Conservation (phyloP, 35 echinoderm and acorn worm species). For the Ophioderma brevispina region DNA sequence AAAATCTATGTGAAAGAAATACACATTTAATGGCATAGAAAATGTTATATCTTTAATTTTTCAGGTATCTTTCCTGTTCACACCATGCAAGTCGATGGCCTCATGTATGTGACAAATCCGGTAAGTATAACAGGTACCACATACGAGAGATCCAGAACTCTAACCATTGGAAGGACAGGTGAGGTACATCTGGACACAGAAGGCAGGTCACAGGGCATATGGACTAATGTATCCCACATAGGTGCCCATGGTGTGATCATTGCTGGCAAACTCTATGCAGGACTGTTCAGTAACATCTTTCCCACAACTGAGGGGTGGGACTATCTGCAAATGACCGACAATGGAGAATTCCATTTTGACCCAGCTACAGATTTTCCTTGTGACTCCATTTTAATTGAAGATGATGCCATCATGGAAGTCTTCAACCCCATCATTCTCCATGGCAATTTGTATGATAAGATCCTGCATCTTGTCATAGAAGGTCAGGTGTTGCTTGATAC, state of each 20-base stretch:
- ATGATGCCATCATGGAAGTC: constrained; percentile 35
- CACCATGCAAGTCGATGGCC: constrained; percentile 17
- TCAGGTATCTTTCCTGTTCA: constrained; percentile 34
- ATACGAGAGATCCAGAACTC: constrained; percentile 28
- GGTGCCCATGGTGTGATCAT: constrained; percentile 39
- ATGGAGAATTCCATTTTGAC: constrained; percentile 56
- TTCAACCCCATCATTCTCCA: constrained; percentile 36
- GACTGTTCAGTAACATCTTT: constrained; percentile 33
- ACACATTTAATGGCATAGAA: too few species aligned
- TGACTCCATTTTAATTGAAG: constrained; percentile 28
- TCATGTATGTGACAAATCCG: constrained; percentile 23
- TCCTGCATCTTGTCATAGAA: constrained; percentile 44
- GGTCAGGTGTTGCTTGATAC: constrained; percentile 33
- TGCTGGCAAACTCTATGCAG: constrained; percentile 43
- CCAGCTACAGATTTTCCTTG: constrained; percentile 43
- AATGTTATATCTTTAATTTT: neutral
- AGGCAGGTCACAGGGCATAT: constrained; percentile 9
- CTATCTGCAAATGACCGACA: constrained; percentile 31
- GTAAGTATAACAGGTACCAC: constrained; percentile 7
- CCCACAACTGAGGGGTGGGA: constrained; percentile 17
- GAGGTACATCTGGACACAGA: constrained; percentile 36
- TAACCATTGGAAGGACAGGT: constrained; percentile 42
- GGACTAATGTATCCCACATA: constrained; percentile 44
- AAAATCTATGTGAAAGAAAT: too few species aligned
- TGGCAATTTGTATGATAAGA: constrained; percentile 8